Evolutionary conservation across 2,113 vertebrate genomes (phyloP), one percentile per base, ranked within the genome.

Genomic region (Marcusenius ussheri): DNA sequence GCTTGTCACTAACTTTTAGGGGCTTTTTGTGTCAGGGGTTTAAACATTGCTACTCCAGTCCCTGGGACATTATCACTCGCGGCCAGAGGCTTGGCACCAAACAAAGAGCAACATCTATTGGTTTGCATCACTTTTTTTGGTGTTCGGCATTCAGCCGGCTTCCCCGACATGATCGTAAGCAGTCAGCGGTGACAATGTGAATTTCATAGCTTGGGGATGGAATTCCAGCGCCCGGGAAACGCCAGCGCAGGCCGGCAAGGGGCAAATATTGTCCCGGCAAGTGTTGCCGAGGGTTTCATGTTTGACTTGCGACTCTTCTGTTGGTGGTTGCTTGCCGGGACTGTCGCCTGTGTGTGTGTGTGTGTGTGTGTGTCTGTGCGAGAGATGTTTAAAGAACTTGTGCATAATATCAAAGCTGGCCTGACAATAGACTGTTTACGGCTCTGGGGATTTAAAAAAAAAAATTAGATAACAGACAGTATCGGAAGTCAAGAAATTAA

Each of bases 101-200:
- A 96, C 95, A 96, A 96, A 95, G 95, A 94, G 92, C 93, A 93
- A 96, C 96, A 96, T 95, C 94, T 95, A 95, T 96, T 93, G 94
- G 93, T 95, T 95, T 93, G 93, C 95, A 94, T 96, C 93, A 94
- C 93, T 94, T 77, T 35, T 62, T 53, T 83, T 95, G 95, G 94
- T 95, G 94, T 95, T 93, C 93, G 93, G 93, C 93, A 91, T 95
- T 95, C 94, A 95, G 92, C 91, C 92, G 92, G 93, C 92, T 94
- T 92, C 94, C 93, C 66, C 92, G 93, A 95, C 93, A 91, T 92
- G 91, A 93, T 93, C 94, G 93, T 93, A 92, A 95, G 94, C 94
- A 94, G 94, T 94, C 94, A 94, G 94, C 92, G 91, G 94, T 93
- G 94, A 95, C 94, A 94, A 95, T 95, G 94, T 94, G 94, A 93